Percentiles rank a stretch among this genome's conserved stretches.
phyloP scores from a whole-genome alignment of 2,113 vertebrate genomes.

The Apteryx mantelli region DNA sequence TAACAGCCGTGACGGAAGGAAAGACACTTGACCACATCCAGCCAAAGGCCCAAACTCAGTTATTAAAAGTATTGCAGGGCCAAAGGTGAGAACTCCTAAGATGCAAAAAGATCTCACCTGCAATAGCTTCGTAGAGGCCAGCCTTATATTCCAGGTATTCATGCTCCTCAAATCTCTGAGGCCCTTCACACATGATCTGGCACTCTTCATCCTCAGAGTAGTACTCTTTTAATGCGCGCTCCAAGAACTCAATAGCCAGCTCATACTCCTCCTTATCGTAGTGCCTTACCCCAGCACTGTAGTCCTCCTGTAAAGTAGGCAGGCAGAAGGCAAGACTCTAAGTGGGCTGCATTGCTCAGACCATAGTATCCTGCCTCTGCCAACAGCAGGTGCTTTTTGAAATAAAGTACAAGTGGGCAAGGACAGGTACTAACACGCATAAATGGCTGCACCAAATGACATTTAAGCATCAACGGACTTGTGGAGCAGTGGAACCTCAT shows the following conservation, averaged over 20 bases:
- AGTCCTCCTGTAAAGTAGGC: conserved; percentile 80
- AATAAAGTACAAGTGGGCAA: not conserved
- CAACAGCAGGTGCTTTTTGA: not conserved
- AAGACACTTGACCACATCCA: not conserved
- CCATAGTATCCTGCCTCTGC: not conserved
- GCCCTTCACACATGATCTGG: conserved; percentile 87
- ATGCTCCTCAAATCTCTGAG: conserved; percentile 86
- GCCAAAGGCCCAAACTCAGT: not conserved
- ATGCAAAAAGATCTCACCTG: conserved; percentile 81
- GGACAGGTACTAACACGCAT: not conserved
- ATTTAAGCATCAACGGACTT: not conserved
- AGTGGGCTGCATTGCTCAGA: fast-evolving
- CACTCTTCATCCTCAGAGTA: conserved; percentile 87
- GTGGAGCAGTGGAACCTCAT: not conserved
- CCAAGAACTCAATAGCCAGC: conserved; percentile 82
- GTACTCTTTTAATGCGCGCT: conserved; percentile 87
- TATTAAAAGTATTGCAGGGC: not conserved
- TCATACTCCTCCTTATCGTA: conserved; percentile 84
- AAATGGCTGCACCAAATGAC: not conserved
- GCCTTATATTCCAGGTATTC: conserved; percentile 85
- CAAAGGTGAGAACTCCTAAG: not conserved
- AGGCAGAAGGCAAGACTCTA: not conserved
- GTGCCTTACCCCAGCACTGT: conserved; percentile 82
- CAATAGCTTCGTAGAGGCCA: conserved; percentile 89
- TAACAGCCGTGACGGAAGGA: not conserved